Evolutionary conservation across 92 coral and sea anemone species (phyloP).

Genomic region (Parazoanthus swiftii): DNA sequence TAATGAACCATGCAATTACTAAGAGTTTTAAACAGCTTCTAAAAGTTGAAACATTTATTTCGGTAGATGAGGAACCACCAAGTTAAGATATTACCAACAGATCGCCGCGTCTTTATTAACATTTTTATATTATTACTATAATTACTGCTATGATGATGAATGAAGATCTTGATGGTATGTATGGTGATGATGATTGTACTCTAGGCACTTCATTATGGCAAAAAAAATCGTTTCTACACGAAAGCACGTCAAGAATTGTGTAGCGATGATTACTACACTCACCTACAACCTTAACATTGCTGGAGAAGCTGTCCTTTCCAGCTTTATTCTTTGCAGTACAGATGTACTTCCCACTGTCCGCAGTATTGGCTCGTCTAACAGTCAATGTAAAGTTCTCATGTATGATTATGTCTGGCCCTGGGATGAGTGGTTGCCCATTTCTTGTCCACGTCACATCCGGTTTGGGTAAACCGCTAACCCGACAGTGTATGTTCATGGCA

Average conservation of each 20-base stretch:
- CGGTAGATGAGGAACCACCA: too few species aligned
- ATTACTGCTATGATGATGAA: too few species aligned
- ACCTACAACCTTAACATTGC: constrained; percentile 61
- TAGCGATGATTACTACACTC: not conserved
- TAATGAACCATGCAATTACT: too few species aligned
- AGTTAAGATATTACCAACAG: too few species aligned
- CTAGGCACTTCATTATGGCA: too few species aligned
- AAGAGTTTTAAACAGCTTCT: too few species aligned
- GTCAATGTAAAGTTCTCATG: constrained; percentile 61
- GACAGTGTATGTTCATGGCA: constrained; percentile 57
- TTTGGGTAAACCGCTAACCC: constrained; percentile 67
- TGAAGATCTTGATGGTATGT: too few species aligned
- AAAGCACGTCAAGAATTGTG: not conserved
- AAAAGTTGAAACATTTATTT: too few species aligned
- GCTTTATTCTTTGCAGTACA: constrained; percentile 65
- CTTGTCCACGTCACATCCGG: constrained; percentile 69
- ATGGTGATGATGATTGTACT: too few species aligned
- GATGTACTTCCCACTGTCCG: constrained; percentile 66
- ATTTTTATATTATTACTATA: not conserved
- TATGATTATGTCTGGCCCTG: constrained; percentile 49
- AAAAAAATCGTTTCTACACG: not conserved
- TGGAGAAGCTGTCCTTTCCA: constrained; percentile 58
- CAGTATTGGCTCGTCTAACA: constrained; percentile 40
- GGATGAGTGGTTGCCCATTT: constrained; percentile 49
- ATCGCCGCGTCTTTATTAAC: too few species aligned